Percentiles rank a stretch among this genome's conserved stretches.
phyloP scores from a whole-genome alignment of 2,888 invertebrate species.

The Phyto melanocephala region DNA sequence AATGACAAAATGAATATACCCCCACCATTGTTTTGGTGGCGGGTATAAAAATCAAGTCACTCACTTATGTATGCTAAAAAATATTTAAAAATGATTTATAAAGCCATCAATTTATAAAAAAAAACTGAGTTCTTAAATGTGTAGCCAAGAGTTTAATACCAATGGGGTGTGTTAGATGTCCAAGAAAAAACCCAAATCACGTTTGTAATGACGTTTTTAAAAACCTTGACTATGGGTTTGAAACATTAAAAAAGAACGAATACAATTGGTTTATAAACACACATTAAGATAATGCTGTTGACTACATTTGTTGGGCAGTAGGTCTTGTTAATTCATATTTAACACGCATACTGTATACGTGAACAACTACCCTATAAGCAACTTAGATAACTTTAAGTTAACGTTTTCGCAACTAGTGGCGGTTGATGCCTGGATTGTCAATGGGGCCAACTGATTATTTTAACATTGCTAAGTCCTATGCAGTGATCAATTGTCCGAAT shows the following conservation, averaged over 20 bases:
- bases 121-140: too few species aligned
- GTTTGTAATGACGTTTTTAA: conserved; percentile 50
- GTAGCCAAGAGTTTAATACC: conserved; percentile 8
- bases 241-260: not conserved
- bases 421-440: too few species aligned
- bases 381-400: too few species aligned
- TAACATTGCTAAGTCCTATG: too few species aligned
- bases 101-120: conserved; percentile 10
- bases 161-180: not conserved
- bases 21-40: too few species aligned
- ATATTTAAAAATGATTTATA: not conserved
- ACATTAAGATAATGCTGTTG: not conserved
- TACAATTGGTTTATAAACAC: not conserved
- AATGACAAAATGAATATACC: too few species aligned
- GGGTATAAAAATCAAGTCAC: too few species aligned
- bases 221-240: conserved; percentile 42
- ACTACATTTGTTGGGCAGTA: conserved; percentile 18
- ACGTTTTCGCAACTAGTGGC: too few species aligned
- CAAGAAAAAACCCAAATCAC: conserved; percentile 54
- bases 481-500: too few species aligned
- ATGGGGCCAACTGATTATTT: too few species aligned
- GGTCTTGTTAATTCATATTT: conserved; percentile 11
- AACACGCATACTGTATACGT: not conserved
- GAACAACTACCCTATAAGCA: too few species aligned
- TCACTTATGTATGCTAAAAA: too few species aligned